Evolutionary conservation across 2,113 vertebrate species (phyloP).

Genomic region (Cercopithecus mona): DNA sequence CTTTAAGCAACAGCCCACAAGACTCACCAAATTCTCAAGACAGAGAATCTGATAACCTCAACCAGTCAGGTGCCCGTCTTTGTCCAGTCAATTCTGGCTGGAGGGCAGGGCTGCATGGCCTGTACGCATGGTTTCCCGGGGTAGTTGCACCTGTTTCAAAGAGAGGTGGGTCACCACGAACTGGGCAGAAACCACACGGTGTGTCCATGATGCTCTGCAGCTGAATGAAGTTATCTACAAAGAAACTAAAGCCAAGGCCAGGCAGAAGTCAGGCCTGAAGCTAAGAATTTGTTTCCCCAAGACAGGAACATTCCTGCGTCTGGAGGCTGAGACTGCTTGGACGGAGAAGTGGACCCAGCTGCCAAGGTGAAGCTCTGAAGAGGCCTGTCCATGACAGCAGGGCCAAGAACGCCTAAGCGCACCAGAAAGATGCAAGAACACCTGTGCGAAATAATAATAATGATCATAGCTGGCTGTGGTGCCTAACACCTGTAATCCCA

Average conservation of each 20-base stretch:
- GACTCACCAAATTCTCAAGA: not conserved
- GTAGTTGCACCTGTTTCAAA: not conserved
- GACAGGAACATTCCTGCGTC: accelerated
- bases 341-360: not conserved
- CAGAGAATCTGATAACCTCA: not conserved
- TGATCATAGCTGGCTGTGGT: not conserved
- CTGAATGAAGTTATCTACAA: not conserved
- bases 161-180: not conserved
- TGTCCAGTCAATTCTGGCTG: not conserved
- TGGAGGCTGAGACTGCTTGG: not conserved
- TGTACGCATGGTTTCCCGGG: not conserved
- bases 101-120: not conserved
- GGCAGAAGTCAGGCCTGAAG: not conserved
- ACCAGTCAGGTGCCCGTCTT: not conserved
- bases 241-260: not conserved
- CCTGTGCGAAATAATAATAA: not conserved
- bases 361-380: not conserved
- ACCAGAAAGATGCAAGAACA: not conserved
- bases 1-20: not conserved
- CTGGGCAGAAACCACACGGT: not conserved
- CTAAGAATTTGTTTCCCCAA: not conserved
- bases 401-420: not conserved
- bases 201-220: not conserved
- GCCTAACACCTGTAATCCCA: too few species aligned
- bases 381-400: not conserved